These are phyloP conservation scores for Microplitis manilae DNA, from an alignment of 2,888 invertebrate species.

Conservation along the genomic window DNA sequence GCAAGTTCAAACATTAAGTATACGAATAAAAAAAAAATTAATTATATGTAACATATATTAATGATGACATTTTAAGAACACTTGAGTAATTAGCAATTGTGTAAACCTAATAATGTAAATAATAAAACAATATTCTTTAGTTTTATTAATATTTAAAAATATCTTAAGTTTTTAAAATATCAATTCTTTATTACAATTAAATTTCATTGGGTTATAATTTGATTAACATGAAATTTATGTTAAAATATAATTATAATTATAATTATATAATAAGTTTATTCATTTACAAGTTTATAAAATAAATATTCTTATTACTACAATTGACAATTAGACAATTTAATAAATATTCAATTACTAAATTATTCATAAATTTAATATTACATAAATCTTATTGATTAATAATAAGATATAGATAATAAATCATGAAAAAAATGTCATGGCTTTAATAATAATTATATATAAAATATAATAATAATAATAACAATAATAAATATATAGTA, in stretches of 20 bases:
- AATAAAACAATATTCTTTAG: background rate
- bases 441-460: background rate
- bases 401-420: background rate
- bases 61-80: constrained; percentile 22
- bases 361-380: constrained; percentile 7
- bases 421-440: background rate
- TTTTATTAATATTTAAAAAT: background rate
- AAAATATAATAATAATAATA: background rate
- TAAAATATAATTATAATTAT: background rate
- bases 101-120: constrained; percentile 37
- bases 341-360: background rate
- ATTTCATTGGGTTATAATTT: background rate
- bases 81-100: constrained; percentile 48
- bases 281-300: background rate
- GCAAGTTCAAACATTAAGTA: background rate
- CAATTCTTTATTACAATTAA: background rate
- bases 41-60: background rate
- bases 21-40: background rate
- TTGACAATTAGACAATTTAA: background rate
- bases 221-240: background rate
- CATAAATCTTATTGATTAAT: background rate
- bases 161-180: background rate
- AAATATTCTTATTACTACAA: background rate
- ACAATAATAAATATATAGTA: background rate
- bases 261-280: background rate